Percentiles rank a stretch among this genome's conserved stretches.
phyloP scores from a whole-genome alignment of 2,797 vertebrate genomes.

The Danio aesculapii region DNA sequence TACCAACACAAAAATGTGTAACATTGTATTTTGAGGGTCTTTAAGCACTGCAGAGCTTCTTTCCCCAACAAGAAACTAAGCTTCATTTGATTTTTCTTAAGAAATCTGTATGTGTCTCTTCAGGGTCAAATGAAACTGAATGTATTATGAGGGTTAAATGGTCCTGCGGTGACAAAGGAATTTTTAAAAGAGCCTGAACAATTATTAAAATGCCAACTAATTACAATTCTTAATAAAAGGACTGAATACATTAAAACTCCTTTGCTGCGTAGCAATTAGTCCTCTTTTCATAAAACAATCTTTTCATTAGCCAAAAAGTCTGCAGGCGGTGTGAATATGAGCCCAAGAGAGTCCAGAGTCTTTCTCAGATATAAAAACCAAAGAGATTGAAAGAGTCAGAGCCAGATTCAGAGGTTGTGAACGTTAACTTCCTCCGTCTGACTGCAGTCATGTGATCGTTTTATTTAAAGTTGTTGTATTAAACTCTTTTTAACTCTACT shows the following conservation, averaged over 20 bases:
- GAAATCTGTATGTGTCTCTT: no score
- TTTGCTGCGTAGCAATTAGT: conserved; percentile 22
- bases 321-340: conserved; percentile 12
- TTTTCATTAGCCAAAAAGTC: conserved; percentile 24
- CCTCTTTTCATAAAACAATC: conserved; percentile 25
- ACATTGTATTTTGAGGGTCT: no score
- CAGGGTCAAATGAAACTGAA: no score
- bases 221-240: conserved; percentile 17
- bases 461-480: neutral
- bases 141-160: neutral
- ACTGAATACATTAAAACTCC: neutral
- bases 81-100: neutral
- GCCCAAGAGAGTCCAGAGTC: neutral
- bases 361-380: conserved; percentile 9
- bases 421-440: neutral
- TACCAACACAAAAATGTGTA: no score
- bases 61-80: no score
- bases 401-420: neutral
- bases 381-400: neutral
- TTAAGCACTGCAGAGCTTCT: no score
- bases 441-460: neutral
- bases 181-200: neutral
- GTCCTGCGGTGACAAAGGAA: neutral
- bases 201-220: conserved; percentile 15
- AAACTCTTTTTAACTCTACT: no score